These are phyloP conservation scores for Schlechtendalia chinensis DNA, from an alignment of 1,140 invertebrate genomes.

Conservation along the genomic window DNA sequence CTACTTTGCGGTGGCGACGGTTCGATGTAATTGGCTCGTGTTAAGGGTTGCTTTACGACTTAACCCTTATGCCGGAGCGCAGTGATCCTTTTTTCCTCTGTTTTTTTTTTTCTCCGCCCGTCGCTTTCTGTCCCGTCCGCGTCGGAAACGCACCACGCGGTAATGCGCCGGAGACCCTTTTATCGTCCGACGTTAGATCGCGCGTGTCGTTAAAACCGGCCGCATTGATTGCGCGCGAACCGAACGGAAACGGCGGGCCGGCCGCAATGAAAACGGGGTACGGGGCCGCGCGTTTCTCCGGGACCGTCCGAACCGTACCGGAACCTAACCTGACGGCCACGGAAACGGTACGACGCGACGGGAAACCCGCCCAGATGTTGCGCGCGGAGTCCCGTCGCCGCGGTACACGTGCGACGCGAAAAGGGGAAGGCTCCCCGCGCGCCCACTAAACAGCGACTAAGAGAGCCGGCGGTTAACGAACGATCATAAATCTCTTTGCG, in stretches of 20 bases:
- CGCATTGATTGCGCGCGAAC: constrained; percentile 15
- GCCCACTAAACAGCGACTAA: constrained; percentile 43
- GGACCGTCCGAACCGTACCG: neutral
- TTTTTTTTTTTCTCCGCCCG: no score
- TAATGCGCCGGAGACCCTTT: constrained; percentile 21
- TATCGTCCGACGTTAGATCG: constrained; percentile 43
- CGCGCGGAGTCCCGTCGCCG: constrained; percentile 14
- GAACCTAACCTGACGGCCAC: no score
- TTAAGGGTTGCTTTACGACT: constrained; percentile 50
- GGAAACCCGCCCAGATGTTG: constrained; percentile 46
- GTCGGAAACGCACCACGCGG: neutral
- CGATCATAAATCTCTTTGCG: constrained; percentile 49
- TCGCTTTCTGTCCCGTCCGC: neutral
- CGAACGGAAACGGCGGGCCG: constrained; percentile 15
- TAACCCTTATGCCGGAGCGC: constrained; percentile 38
- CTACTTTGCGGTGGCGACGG: constrained; percentile 49
- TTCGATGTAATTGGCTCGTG: constrained; percentile 49
- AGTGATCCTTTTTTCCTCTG: constrained; percentile 42
- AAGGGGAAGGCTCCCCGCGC: constrained; percentile 46
- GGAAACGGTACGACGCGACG: no score
- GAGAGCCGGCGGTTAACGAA: constrained; percentile 48
- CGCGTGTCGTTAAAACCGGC: constrained; percentile 44
- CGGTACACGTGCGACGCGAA: constrained; percentile 33
- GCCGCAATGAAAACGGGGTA: constrained; percentile 11
- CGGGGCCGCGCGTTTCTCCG: neutral